Percentiles rank a stretch among this genome's conserved stretches.
phyloP scores from a whole-genome alignment of 2,888 invertebrate genomes.

The Adelognathus sp. region DNA sequence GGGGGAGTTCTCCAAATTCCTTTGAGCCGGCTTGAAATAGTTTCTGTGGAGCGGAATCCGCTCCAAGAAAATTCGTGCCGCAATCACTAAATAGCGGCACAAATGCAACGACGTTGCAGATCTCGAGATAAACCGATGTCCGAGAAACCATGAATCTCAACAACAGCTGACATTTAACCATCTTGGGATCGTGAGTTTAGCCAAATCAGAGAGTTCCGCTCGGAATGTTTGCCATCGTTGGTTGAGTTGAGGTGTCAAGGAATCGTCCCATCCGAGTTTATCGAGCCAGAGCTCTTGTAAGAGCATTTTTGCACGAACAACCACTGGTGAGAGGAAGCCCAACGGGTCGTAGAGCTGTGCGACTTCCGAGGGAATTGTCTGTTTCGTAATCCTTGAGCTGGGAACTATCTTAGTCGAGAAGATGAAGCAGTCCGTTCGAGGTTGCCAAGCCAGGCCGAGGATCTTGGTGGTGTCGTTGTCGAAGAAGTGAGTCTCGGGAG shows the following conservation, averaged over 20 bases:
- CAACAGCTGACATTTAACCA: not conserved
- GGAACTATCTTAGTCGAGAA: not conserved
- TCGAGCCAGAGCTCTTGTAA: not conserved
- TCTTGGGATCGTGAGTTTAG: not conserved
- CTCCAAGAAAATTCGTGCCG: conserved; percentile 32
- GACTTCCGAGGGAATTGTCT: not conserved
- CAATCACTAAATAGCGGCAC: conserved; percentile 16
- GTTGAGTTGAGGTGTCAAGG: not conserved
- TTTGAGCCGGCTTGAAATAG: no score
- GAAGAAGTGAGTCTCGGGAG: no score
- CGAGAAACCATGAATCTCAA: conserved; percentile 37
- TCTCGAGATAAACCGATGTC: conserved; percentile 56
- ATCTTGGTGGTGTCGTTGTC: no score
- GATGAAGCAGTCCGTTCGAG: not conserved
- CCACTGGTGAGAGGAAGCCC: not conserved
- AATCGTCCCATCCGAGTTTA: not conserved
- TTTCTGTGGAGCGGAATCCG: no score
- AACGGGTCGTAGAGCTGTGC: not conserved
- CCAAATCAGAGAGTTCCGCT: not conserved
- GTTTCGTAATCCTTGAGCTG: not conserved
- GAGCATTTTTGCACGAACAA: not conserved
- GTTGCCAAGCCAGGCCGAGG: not conserved
- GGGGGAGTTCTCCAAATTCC: no score
- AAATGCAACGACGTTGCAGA: conserved; percentile 50
- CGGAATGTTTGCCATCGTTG: not conserved